Evolutionary conservation across 2,797 vertebrate species (phyloP).

Genomic region (Psittacula echo): DNA sequence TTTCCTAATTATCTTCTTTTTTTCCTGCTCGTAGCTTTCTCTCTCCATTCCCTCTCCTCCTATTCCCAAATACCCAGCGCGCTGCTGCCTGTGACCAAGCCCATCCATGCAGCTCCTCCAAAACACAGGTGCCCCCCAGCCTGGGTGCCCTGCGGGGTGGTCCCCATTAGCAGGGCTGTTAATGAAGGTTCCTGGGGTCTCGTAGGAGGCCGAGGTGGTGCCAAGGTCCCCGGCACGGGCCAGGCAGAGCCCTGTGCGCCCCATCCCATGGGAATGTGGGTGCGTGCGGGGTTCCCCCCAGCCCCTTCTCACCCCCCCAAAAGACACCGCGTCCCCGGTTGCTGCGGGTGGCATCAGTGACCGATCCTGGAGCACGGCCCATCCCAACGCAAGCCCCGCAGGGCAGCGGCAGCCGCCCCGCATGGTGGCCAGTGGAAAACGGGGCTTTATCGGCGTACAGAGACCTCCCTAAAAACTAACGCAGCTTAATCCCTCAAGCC

Average conservation of each 20-base stretch:
- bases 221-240: rapidly evolving
- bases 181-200: rapidly evolving
- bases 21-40: background rate
- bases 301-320: rapidly evolving
- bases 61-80: background rate
- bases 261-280: background rate
- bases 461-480: background rate
- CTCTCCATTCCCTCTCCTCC: background rate
- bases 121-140: background rate
- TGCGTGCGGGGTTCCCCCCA: background rate
- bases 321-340: background rate
- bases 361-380: background rate
- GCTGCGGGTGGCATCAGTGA: background rate
- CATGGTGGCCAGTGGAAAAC: rapidly evolving
- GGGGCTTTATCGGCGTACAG: background rate
- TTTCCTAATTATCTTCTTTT: constrained; percentile 29
- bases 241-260: background rate
- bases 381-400: background rate
- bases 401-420: background rate
- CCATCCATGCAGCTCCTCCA: background rate
- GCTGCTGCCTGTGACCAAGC: background rate
- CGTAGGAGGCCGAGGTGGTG: background rate
- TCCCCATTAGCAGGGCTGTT: rapidly evolving
- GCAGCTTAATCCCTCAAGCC: background rate
- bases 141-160: background rate